Base-by-base conservation (phyloP, 1,140 invertebrate species). In the Diabrotica virgifera region DNA sequence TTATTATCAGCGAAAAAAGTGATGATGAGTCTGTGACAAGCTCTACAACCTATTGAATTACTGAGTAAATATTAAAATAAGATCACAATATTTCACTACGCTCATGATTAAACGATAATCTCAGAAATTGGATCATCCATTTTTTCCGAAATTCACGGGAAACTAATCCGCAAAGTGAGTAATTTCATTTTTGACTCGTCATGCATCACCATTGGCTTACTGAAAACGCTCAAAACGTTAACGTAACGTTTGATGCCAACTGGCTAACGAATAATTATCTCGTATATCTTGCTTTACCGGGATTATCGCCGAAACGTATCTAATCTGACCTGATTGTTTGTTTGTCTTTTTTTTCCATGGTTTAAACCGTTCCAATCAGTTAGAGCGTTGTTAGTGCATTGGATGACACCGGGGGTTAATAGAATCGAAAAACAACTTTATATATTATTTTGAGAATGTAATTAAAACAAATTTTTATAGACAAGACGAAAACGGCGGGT, bases 251-350 rank as follows among this genome's bases (percentile, higher is more conserved):
- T n/a, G 40, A 46, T 46, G 69, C 68, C 68, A 63, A 71, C 63
- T 69, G 69, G 71, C 60, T 69, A 65, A 68, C 57, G 67, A 71
- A 72, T 74, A 71, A 72, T 72, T 72, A 67, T 69, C 64, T 61
- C 62, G 71, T 74, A 71, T 70, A 74, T 74, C 72, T 74, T 74
- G 72, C 72, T 74, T 70, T 72, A 70, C 65, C 38, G 51, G 69
- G 72, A 74, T 74, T 71, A 74, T 61, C 69, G 69, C 60, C 63
- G 52, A 69, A 72, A 64, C 55, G 60, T 57, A 62, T 38, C 59
- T 67, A 61, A 63, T 55, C 36, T 63, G 60, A 58, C 56, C 65
- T 54, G 55, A 46, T 60, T 61, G 40, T 65, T 65, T 55, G 13
- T 66, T 65, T 24, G 56, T 46, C n/a, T 46, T 46, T 46, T 46